Base-by-base conservation (phyloP, 2,113 vertebrate genomes). In the Panthera uncia region DNA sequence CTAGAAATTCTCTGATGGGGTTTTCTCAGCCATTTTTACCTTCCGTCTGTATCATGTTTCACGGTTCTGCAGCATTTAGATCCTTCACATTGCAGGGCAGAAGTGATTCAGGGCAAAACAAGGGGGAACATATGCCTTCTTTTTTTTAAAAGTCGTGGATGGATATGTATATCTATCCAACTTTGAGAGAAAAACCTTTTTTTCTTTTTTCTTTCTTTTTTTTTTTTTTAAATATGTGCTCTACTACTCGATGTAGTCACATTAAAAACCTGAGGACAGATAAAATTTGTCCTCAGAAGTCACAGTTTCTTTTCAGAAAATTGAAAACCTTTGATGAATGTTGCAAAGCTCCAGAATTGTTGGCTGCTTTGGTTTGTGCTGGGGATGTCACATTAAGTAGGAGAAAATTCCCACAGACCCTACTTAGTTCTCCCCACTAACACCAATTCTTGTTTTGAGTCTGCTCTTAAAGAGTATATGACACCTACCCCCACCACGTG, bases 281-380 rank as follows among this genome's bases (percentile, higher is more conserved):
- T 97, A 79, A 76, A 69, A 83, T 92, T 82, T 80, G 76, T 84
- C 33, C 50, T 89, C 63, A 85, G 48, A 73, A 96, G 61, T 96
- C 73, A 96, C 16, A 68, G 13, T 66, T 95, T 69, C 45, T 82
- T 66, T 87, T 95, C 78, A 45, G 41, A 92, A 85, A 81, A 94
- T 1, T 71, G 29, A 95, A 83, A 83, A 57, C 14, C 27, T 41
- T 55, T 95, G 65, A 3, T 45, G 31, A 96, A 7, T 18, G 25
- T 57, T 94, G 33, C 36, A 66, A 78, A 81, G 45, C 65, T 50
- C 74, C 33, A 16, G n/a, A 13, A 14, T 63, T 81, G 48, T 68
- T 31, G 4, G 73, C 13, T 52, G 33, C 87, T 73, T 19, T 23
- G 61, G 29, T 57, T 95, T 76, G 61, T 82, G 12, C 38, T 31